Evolutionary conservation across 2,888 invertebrate genomes (phyloP), one percentile per base, ranked within the genome.

Genomic region (Eucriotettix oculatus): DNA sequence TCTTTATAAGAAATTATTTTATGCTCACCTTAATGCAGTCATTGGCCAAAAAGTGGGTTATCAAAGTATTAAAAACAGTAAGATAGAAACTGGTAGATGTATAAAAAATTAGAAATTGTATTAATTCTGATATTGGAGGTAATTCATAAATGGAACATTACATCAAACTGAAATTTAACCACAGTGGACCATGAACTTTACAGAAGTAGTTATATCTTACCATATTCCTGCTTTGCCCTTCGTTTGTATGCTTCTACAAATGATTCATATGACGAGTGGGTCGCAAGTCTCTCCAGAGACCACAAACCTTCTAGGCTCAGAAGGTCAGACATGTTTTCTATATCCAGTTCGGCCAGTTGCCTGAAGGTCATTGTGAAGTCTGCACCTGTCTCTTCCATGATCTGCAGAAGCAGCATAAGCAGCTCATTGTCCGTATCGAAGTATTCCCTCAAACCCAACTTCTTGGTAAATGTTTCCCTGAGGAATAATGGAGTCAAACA

Each of bases 351-450:
- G 58, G 78, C 76, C 16, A 82, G 72, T 65, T 82, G 79, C 60
- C 81, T 71, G 66, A 82, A 82, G 0, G 79, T 77, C 65, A 76
- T 74, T 0, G 83, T 84, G 66, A 83, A 84, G 69, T 85, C 84
- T 10, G 82, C 80, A 17, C 81, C 81, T 1, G 81, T 81, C 60
- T 78, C 77, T 66, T 81, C 77, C 82, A 85, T 80, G 71, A 81
- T 79, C 41, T 78, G 76, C 16, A 83, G 70, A 10, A 85, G 75
- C 53, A 76, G 75, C 59, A 78, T 75, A 1, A 83, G 71, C 16
- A 79, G 65, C 55, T 76, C 74, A 54, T 76, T 75, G 59, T 78
- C 76, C 0, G 75, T 75, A 72, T 76, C 74, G 2, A 74, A 72
- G 63, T 76, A 76, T 66, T 74, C 74, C 58, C 73, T 74, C 64